Conservation (phyloP, 2,113 vertebrate species). For the Sardina pilchardus region DNA sequence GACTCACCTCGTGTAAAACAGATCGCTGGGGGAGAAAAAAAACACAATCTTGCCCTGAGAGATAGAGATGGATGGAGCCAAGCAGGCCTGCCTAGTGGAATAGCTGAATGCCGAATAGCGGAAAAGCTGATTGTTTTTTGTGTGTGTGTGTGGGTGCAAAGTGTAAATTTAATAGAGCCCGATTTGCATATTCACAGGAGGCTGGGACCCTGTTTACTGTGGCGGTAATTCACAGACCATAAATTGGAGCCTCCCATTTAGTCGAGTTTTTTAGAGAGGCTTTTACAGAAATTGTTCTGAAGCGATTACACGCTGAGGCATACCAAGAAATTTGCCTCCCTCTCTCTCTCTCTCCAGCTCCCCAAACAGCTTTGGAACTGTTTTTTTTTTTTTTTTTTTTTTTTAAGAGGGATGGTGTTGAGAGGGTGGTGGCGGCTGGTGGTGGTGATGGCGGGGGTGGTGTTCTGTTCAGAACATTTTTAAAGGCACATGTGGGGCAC, state of each 20-base stretch:
- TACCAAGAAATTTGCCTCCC: constrained; percentile 6
- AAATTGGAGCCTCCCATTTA: background rate
- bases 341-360: background rate
- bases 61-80: background rate
- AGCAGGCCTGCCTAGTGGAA: background rate
- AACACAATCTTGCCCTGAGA: background rate
- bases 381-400: background rate
- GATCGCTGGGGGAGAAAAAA: background rate
- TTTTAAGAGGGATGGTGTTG: background rate
- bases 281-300: constrained; percentile 19
- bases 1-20: background rate
- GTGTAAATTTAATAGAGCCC: background rate
- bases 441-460: background rate
- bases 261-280: background rate
- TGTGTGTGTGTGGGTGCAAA: background rate
- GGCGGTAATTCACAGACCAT: background rate
- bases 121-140: background rate
- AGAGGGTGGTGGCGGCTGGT: background rate
- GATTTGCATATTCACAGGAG: background rate
- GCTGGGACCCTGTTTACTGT: background rate
- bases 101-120: no score
- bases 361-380: background rate
- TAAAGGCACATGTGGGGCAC: background rate
- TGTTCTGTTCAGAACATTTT: background rate
- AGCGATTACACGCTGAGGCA: constrained; percentile 4